Base-by-base conservation (phyloP, 2,113 vertebrate genomes). In the Saguinus midas region DNA sequence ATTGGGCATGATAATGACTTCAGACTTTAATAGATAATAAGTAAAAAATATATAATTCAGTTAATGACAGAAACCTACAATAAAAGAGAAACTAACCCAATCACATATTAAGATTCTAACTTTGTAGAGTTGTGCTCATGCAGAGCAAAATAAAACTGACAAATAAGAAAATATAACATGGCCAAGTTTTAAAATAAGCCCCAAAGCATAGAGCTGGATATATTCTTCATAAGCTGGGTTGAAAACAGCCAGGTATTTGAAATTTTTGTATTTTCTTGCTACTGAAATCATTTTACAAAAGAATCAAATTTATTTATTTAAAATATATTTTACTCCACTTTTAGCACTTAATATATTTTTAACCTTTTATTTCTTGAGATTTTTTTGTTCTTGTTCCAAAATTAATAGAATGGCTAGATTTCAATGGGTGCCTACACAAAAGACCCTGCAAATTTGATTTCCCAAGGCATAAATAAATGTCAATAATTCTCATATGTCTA, bases 401-500 rank as follows among this genome's bases (percentile, higher is more conserved):
- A 68, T 52, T 83, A 96, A 91, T n/a, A 40, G 45, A 90, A 1
- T 25, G 17, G 8, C 35, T 97, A 40, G 13, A 78, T 70, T 88
- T 93, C 52, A 94, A 73, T 27, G 81, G 40, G 37, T 18, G 17
- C 17, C 52, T 70, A 43, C 11, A 88, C 37, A 57, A 12, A 58
- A 8, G 18, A 43, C 88, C 25, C 32, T 72, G 4, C 35, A 0
- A 6, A 93, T 14, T 72, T 93, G 55, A 32, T 96, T 98, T 97
- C 85, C 87, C 57, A 70, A 57, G 92, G 52, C 27, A 82, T 73
- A 97, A 98, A 96, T 48, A 43, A 92, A 27, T 29, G 92, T 5
- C 91, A 68, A 35, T 97, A 96, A 73, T 97, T 97, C 35, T 81
- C 84, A 64, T 50, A 96, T 90, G 95, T 98, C 98, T 98, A 97